phyloP scores from a whole-genome alignment of 2,888 invertebrate genomes.

The Polietes domitor region DNA sequence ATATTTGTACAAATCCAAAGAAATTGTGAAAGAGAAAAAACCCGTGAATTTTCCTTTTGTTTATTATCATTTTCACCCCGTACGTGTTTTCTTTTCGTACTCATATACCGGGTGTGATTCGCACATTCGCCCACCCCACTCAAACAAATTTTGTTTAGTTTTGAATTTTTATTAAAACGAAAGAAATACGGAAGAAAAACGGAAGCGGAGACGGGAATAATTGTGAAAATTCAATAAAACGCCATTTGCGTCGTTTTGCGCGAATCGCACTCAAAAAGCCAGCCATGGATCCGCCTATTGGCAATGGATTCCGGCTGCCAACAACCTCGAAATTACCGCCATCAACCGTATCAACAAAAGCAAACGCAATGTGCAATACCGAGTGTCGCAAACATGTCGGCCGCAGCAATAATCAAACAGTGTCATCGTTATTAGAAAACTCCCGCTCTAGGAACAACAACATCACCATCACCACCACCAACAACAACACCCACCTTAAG shows the following conservation, averaged over 20 bases:
- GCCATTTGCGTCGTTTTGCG: conserved; percentile 33
- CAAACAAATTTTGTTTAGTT: conserved; percentile 3
- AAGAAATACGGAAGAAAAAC: not conserved
- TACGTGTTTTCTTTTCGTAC: not conserved
- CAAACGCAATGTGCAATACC: conserved; percentile 37
- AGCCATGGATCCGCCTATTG: conserved; percentile 78
- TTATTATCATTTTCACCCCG: conserved; percentile 1
- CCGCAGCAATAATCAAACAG: conserved; percentile 66
- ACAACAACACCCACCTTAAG: conserved; percentile 17
- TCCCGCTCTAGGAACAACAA: conserved; percentile 51
- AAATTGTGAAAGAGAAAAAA: conserved; percentile 6
- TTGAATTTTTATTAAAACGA: conserved; percentile 1
- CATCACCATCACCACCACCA: conserved; percentile 4
- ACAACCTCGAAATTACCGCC: conserved; percentile 61
- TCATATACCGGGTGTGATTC: not conserved
- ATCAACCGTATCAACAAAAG: conserved; percentile 44
- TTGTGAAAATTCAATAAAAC: conserved; percentile 21
- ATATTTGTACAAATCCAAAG: not conserved
- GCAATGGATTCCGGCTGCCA: conserved; percentile 78
- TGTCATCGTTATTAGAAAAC: conserved; percentile 39
- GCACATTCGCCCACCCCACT: not conserved
- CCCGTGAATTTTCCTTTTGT: not conserved
- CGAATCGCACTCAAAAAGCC: not conserved
- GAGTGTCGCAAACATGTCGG: conserved; percentile 64
- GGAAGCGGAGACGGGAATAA: not conserved